Evolutionary conservation across 2,113 vertebrate species (phyloP), one percentile per base, ranked within the genome.

Genomic region (Fregetta grallaria): DNA sequence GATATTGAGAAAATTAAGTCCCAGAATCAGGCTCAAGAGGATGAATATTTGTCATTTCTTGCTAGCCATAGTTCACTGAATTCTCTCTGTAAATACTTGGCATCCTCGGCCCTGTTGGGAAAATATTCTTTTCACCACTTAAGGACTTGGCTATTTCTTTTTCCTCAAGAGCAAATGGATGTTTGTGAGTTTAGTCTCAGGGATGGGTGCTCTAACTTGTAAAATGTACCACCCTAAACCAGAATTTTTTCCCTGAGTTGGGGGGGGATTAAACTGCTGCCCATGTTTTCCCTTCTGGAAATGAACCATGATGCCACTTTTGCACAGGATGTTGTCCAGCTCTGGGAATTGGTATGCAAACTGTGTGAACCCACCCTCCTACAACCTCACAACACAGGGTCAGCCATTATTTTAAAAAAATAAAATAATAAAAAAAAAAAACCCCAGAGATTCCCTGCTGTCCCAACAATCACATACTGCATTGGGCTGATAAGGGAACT

Each of bases 311-410:
- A 47, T 16, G 61, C 50, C 71, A 59, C 50, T 84, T 92, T 26
- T 87, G 67, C 72, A 66, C 61, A 95, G 96, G 94, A 94, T 93
- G 50, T 30, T 62, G 55, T 67, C 61, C 87, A 85, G 13, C 59
- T 79, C 62, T 79, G 78, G 79, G 89, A 95, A 91, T 6, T 6
- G 26, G 83, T 73, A 77, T 85, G 50, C 15, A 34, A 76, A 84
- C 50, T 76, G 59, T 70, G 81, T 2, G 25, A 91, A 83, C 72
- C 70, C 62, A 91, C 34, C 81, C 63, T 82, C 44, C 58, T 87
- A 62, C 59, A 70, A 62, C 44, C 45, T 78, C 85, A 68, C 42
- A 76, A 84, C 29, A 85, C 45, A 79, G 62, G 84, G 66, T 90
- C 92, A 88, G 40, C 14, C 56, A 38, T 79, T 88, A 83, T 86